Evolutionary conservation across 1,140 invertebrate species (phyloP).

Genomic region (Drosophila kepulauana): DNA sequence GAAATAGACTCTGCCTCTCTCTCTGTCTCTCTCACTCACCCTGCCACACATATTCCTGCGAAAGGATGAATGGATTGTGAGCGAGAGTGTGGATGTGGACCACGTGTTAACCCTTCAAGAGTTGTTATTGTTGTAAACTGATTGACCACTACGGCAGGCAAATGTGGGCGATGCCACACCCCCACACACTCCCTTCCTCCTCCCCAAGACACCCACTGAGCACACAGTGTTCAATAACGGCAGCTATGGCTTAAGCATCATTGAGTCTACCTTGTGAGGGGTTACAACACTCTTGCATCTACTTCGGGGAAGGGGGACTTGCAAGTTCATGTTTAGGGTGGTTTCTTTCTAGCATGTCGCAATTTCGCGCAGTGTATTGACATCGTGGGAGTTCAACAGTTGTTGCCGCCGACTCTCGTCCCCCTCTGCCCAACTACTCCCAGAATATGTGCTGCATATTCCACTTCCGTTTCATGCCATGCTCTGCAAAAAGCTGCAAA

Average conservation of each 20-base stretch:
- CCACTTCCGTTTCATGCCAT: conserved; percentile 34
- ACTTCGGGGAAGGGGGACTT: neutral
- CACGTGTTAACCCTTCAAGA: conserved; percentile 79
- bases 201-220: neutral
- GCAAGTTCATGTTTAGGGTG: conserved; percentile 2
- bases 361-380: conserved; percentile 60
- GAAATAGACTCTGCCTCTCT: conserved; percentile 4
- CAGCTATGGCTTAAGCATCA: conserved; percentile 51
- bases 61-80: conserved; percentile 18
- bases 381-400: conserved; percentile 72
- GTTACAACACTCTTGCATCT: neutral
- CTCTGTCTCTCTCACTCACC: neutral
- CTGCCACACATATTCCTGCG: neutral
- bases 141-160: conserved; percentile 54
- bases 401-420: conserved; percentile 26
- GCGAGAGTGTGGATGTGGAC: conserved; percentile 30
- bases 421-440: neutral
- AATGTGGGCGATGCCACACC: conserved; percentile 22
- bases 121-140: conserved; percentile 73
- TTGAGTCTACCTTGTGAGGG: conserved; percentile 28
- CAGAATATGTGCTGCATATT: conserved; percentile 39
- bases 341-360: conserved; percentile 29
- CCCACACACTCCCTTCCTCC: neutral
- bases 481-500: conserved; percentile 2
- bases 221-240: conserved; percentile 48